phyloP scores from a whole-genome alignment of 2,797 vertebrate genomes.

The Premnoplex brunnescens region DNA sequence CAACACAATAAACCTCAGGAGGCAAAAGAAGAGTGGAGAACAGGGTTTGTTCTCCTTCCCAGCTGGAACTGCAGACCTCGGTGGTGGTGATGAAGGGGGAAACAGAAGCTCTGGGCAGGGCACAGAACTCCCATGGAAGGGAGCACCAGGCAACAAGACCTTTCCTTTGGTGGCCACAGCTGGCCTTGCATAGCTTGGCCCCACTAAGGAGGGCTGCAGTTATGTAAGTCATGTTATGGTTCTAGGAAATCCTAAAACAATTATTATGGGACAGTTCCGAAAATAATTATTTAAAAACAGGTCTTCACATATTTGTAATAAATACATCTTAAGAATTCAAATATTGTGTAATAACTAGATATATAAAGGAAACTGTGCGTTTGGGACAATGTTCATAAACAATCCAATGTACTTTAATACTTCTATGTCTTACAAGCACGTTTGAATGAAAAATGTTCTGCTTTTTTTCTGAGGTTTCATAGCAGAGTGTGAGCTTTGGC shows the following conservation, averaged over 20 bases:
- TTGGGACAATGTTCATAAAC: neutral
- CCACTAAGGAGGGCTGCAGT: neutral
- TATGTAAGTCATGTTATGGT: neutral
- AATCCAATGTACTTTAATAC: neutral
- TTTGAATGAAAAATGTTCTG: neutral
- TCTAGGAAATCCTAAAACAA: neutral
- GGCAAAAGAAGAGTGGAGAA: neutral
- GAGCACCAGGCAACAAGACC: neutral
- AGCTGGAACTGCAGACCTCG: neutral
- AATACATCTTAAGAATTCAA: neutral
- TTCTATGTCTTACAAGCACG: neutral
- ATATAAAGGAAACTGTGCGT: neutral
- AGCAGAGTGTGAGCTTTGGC: conserved; percentile 41
- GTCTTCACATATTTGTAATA: neutral
- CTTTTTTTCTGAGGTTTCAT: neutral
- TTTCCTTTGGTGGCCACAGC: neutral
- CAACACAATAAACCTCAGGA: neutral
- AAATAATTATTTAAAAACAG: neutral
- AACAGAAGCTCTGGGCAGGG: neutral
- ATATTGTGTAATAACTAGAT: neutral
- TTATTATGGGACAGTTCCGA: neutral
- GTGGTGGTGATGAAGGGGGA: neutral
- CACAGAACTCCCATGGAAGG: neutral
- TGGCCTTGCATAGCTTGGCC: neutral
- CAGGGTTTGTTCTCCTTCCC: neutral